Evolutionary conservation across 2,888 invertebrate genomes (phyloP).

Genomic region (Mythimna vitellina): DNA sequence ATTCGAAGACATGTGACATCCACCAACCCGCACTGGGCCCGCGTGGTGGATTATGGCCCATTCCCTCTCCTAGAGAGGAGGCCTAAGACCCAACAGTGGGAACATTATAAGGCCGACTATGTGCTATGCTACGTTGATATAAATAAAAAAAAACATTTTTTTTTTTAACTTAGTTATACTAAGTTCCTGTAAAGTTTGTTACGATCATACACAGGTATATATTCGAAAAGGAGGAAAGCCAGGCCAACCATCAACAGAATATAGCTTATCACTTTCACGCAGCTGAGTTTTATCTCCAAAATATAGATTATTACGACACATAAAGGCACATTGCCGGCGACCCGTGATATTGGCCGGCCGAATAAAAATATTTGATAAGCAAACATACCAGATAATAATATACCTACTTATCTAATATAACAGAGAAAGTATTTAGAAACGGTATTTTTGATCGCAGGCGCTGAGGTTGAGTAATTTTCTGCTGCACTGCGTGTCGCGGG

Average conservation of each 20-base stretch:
- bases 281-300: constrained; percentile 11
- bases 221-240: not conserved
- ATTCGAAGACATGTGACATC: no score
- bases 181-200: not conserved
- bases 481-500: no score
- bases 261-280: not conserved
- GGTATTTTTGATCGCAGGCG: no score
- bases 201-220: not conserved
- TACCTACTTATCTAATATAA: not conserved
- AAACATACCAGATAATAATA: not conserved
- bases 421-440: not conserved
- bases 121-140: no score
- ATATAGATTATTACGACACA: constrained; percentile 4
- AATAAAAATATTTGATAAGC: not conserved
- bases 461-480: no score
- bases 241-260: not conserved
- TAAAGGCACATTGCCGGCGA: not conserved
- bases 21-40: no score
- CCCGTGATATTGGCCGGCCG: constrained; percentile 3
- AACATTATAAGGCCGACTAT: no score
- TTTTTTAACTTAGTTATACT: no score
- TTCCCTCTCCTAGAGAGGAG: no score
- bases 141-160: no score
- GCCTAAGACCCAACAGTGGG: no score
- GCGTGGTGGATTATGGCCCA: no score